Evolutionary conservation across 2,113 vertebrate genomes (phyloP), one percentile per base, ranked within the genome.

Genomic region (Vidua macroura): DNA sequence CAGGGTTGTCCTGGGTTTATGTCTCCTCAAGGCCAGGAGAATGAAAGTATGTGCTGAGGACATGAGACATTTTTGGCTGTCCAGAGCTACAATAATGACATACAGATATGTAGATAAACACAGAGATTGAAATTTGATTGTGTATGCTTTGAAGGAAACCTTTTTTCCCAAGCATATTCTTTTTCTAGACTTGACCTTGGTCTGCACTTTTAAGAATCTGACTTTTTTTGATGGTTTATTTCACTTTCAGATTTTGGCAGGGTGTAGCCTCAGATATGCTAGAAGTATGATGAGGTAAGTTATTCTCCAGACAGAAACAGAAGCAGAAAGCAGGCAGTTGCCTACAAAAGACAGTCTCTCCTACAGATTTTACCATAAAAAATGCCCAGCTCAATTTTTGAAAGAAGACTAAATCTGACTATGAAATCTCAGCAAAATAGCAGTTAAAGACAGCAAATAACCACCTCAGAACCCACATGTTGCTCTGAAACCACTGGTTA

Each of bases 161-260:
- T 86, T 56, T 41, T 94, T 76, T 92, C 80, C 78, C 72, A 93
- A 91, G 53, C 60, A 58, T 35, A 75, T 75, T 48, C 43, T 70
- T 95, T 67, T 95, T 87, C 90, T 96, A 79, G 75, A 69, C 75
- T 90, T 96, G 93, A 96, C 94, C 94, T 85, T 69, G 30, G 87
- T 88, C 55, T 97, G 95, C 83, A 90, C 94, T 95, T 90, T 66
- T 58, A 90, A 86, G 90, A 94, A 90, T 94, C 55, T 92, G 75
- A 93, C 43, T 67, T 90, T 90, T 95, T 91, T 95, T 93, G 49
- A 95, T 95, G 75, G 87, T 90, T 95, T 97, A 95, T 91, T 95
- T 95, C 95, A 94, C 93, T 97, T 96, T 88, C 82, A 94, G 91
- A 91, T 94, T 96, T 91, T 96, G 93, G 96, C 95, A 95, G 84